Percentiles rank a stretch among this genome's conserved stretches.
phyloP scores from a whole-genome alignment of 2,888 invertebrate species.

The Hypena proboscidalis region DNA sequence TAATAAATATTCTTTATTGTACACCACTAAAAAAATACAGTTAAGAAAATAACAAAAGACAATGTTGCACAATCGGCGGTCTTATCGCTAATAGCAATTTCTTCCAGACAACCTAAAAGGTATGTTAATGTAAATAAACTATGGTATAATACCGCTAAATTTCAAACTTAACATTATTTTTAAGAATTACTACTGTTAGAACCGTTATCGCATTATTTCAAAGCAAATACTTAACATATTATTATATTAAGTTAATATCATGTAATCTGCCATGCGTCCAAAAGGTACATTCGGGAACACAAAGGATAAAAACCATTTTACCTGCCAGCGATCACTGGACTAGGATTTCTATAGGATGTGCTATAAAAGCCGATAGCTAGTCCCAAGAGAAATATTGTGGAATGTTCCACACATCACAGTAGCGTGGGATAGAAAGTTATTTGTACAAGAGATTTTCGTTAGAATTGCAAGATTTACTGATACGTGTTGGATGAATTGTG shows the following conservation, averaged over 20 bases:
- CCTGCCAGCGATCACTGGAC: slow-evolving; percentile 34
- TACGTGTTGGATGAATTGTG: slow-evolving; percentile 1
- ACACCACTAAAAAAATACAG: no score
- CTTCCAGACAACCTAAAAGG: no score
- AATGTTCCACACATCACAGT: slow-evolving; percentile 43
- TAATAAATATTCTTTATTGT: no score
- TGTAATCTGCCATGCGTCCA: slow-evolving; percentile 50
- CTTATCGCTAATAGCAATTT: no score
- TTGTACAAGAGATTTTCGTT: slow-evolving; percentile 39
- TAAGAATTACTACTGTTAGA: no score
- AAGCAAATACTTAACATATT: slow-evolving; percentile 37
- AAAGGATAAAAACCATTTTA: slow-evolving; percentile 44
- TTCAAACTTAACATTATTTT: no score
- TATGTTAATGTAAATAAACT: no score
- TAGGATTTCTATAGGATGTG: slow-evolving; percentile 33
- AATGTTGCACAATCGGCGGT: no score
- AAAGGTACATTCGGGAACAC: slow-evolving; percentile 49
- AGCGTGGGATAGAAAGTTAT: slow-evolving; percentile 47
- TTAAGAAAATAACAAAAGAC: no score
- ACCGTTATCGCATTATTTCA: slow-evolving; percentile 41
- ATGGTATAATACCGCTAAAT: no score
- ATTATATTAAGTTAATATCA: no score
- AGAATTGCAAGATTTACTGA: slow-evolving; percentile 7
- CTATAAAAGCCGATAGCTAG: slow-evolving; percentile 46
- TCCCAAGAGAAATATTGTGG: slow-evolving; percentile 43